Evolutionary conservation across 2,797 vertebrate species (phyloP).

Genomic region (Bovichtus variegatus): DNA sequence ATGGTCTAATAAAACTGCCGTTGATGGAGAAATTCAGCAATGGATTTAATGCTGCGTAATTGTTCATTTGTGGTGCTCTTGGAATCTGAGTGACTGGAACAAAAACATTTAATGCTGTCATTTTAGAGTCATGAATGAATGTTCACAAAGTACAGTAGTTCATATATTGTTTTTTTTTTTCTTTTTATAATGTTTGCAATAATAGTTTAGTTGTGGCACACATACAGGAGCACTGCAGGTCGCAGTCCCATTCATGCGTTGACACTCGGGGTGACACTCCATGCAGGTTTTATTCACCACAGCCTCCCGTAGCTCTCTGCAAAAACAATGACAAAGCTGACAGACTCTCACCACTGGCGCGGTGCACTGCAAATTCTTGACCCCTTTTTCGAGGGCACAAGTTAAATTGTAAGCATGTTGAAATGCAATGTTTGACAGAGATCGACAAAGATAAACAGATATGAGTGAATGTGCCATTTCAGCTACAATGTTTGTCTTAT

Average conservation of each 20-base stretch:
- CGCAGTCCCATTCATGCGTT: slow-evolving; percentile 80
- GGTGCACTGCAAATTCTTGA: too few species aligned
- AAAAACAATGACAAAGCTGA: slow-evolving; percentile 52
- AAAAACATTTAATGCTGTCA: neutral
- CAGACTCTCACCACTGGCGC: slow-evolving; percentile 10
- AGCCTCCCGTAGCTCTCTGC: slow-evolving; percentile 91
- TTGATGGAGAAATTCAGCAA: slow-evolving; percentile 47
- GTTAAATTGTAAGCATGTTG: slow-evolving; percentile 74
- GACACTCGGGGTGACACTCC: slow-evolving; percentile 93
- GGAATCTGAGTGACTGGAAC: neutral
- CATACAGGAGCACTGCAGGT: slow-evolving; percentile 93
- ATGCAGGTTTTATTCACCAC: slow-evolving; percentile 87
- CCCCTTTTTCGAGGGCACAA: slow-evolving; percentile 22
- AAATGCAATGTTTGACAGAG: slow-evolving; percentile 79
- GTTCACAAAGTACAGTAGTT: neutral
- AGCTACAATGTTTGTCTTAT: slow-evolving; percentile 60
- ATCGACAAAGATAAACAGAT: slow-evolving; percentile 70
- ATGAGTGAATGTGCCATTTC: slow-evolving; percentile 50
- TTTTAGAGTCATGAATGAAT: slow-evolving; percentile 4
- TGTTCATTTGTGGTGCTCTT: slow-evolving; percentile 24
- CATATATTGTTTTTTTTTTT: neutral
- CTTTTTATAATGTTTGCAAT: slow-evolving; percentile 2
- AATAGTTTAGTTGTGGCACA: slow-evolving; percentile 33
- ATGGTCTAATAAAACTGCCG: slow-evolving; percentile 28
- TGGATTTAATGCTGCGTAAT: slow-evolving; percentile 29